Conservation (phyloP, 2,113 vertebrate genomes). For the Pelusios castaneus region DNA sequence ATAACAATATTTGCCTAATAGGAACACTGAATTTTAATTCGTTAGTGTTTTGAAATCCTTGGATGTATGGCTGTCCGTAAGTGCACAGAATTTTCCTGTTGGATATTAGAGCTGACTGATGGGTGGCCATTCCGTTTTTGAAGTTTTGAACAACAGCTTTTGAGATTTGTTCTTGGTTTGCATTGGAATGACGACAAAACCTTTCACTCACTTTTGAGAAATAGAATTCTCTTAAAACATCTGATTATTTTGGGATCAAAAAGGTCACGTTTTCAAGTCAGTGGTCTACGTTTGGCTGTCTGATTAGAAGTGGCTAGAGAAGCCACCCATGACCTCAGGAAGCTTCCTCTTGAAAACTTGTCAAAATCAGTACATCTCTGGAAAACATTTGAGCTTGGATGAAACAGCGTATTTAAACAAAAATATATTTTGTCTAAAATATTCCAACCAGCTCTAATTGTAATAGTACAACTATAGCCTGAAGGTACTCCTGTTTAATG, state of each 20-base stretch:
- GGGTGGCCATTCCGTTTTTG: not conserved
- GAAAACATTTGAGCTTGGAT: not conserved
- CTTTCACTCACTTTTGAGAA: not conserved
- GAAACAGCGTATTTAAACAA: not conserved
- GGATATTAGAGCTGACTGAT: not conserved
- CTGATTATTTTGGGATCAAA: not conserved
- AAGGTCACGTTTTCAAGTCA: not conserved
- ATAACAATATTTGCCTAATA: not conserved
- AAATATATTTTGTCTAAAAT: no score
- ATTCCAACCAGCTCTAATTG: no score
- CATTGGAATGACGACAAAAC: not conserved
- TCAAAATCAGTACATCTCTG: not conserved
- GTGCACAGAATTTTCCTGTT: not conserved
- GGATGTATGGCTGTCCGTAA: not conserved
- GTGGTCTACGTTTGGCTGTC: not conserved
- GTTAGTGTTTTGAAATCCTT: not conserved
- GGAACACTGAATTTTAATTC: not conserved
- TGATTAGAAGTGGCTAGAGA: not conserved
- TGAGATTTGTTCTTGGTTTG: not conserved
- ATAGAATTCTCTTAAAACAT: not conserved
- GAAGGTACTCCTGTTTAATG: no score
- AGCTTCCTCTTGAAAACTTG: not conserved
- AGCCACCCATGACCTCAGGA: not conserved
- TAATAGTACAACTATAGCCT: no score
- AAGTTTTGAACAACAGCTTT: not conserved